Evolutionary conservation across 2,888 invertebrate genomes (phyloP).

Genomic region (Pilophorus perplexus): DNA sequence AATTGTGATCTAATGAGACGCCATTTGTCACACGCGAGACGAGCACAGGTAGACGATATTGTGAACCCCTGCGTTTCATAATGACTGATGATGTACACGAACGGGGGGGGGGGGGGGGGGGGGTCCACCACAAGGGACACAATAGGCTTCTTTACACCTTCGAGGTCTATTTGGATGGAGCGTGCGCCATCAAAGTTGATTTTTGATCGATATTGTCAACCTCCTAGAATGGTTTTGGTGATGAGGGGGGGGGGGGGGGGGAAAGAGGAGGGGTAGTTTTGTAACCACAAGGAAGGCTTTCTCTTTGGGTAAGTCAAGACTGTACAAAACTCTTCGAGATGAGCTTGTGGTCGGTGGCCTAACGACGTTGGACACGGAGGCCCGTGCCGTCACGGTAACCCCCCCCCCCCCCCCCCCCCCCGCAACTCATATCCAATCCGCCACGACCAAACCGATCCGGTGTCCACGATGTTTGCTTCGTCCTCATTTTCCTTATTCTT

Average conservation of each 20-base stretch:
- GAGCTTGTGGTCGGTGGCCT: slow-evolving; percentile 14
- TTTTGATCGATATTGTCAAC: slow-evolving; percentile 37
- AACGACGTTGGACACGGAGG: slow-evolving; percentile 41
- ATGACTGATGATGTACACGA: slow-evolving; percentile 33
- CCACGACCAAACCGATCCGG: too few relatives aligned
- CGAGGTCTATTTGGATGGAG: too few relatives aligned
- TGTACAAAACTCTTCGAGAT: slow-evolving; percentile 25
- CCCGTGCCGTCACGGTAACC: slow-evolving; percentile 41
- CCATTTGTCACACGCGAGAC: slow-evolving; percentile 27
- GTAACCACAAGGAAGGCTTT: too few relatives aligned
- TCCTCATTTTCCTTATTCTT: too few relatives aligned
- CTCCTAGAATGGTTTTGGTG: too few relatives aligned
- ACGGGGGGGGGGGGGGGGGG: background rate
- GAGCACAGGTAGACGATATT: slow-evolving; percentile 12
- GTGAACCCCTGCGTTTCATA: slow-evolving; percentile 17
- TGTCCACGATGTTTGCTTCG: too few relatives aligned
- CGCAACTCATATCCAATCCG: too few relatives aligned
- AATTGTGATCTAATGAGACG: slow-evolving; percentile 27
- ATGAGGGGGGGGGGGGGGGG: too few relatives aligned
- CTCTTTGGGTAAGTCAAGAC: slow-evolving; percentile 10
- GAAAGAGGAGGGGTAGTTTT: too few relatives aligned
- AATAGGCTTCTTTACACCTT: too few relatives aligned
- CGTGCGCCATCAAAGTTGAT: slow-evolving; percentile 37
- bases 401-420: slow-evolving; percentile 2
- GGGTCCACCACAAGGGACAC: too few relatives aligned